These are phyloP conservation scores for Campoletis raptor DNA, from an alignment of 2,888 invertebrate species.

Conservation along the genomic window DNA sequence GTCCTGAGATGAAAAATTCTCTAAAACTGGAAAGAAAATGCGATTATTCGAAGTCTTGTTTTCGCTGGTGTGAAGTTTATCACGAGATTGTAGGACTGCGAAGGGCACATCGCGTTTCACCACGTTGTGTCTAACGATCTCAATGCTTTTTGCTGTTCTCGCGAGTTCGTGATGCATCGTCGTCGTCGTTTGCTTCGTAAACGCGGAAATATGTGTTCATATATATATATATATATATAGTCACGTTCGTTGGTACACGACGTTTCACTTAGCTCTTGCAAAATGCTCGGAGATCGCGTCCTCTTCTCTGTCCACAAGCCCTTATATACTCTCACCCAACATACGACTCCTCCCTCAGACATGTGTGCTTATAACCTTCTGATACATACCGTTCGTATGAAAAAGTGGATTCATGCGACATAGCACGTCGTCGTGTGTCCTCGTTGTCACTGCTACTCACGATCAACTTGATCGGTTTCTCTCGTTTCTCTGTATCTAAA, in stretches of 20 bases:
- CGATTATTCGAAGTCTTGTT: neutral
- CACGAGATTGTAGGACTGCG: constrained; percentile 38
- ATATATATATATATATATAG: constrained; percentile 23
- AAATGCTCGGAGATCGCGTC: constrained; percentile 50
- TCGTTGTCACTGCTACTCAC: constrained; percentile 18
- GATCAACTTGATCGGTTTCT: constrained; percentile 52
- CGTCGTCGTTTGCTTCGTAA: constrained; percentile 36
- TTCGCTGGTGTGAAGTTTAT: constrained; percentile 23
- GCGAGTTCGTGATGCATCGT: constrained; percentile 29
- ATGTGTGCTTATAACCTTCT: constrained; percentile 43
- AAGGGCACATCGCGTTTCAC: constrained; percentile 39
- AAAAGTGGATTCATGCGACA: constrained; percentile 63
- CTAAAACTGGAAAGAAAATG: neutral
- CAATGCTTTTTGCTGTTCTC: constrained; percentile 56
- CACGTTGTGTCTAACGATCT: constrained; percentile 61
- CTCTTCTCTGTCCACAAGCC: constrained; percentile 43
- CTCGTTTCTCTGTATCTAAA: constrained; percentile 38
- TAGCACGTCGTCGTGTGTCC: constrained; percentile 28
- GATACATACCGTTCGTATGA: constrained; percentile 52
- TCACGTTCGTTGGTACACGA: constrained; percentile 61
- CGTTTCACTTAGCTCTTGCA: constrained; percentile 67
- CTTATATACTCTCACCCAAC: constrained; percentile 24
- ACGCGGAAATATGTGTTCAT: constrained; percentile 52
- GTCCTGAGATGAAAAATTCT: neutral
- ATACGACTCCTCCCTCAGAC: constrained; percentile 49